Conservation (phyloP, 2,888 invertebrate genomes). For the Pogonocherus hispidulus region DNA sequence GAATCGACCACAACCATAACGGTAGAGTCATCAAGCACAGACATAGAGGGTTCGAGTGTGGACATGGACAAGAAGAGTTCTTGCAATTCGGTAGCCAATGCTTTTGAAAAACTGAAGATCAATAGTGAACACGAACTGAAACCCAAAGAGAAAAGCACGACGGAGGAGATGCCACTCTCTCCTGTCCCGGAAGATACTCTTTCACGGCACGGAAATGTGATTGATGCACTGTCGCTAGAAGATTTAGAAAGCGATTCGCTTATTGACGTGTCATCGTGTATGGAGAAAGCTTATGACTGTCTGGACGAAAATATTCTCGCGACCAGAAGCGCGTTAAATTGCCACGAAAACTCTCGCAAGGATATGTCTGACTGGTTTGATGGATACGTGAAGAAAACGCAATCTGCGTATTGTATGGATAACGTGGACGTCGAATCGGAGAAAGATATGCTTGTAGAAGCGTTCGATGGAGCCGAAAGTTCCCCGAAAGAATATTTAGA, state of each 20-base stretch:
- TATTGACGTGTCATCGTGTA: background rate
- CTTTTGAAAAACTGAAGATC: slow-evolving; percentile 24
- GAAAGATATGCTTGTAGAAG: too few species aligned
- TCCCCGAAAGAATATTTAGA: background rate
- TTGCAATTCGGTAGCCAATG: slow-evolving; percentile 13
- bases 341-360: background rate
- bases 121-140: slow-evolving; percentile 2
- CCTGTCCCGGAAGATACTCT: background rate
- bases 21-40: background rate
- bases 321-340: background rate
- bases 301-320: background rate
- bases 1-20: background rate
- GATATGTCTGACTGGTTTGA: slow-evolving; percentile 20
- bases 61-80: background rate
- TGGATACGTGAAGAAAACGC: slow-evolving; percentile 9
- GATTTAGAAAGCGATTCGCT: background rate
- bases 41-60: background rate
- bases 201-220: too few species aligned
- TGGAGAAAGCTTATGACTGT: too few species aligned
- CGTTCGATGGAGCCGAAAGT: too few species aligned
- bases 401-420: background rate
- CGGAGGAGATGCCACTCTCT: background rate
- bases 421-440: background rate
- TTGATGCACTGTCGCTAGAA: background rate
- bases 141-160: background rate